Evolutionary conservation across 2,888 invertebrate genomes (phyloP).

Genomic region (Apamea anceps): DNA sequence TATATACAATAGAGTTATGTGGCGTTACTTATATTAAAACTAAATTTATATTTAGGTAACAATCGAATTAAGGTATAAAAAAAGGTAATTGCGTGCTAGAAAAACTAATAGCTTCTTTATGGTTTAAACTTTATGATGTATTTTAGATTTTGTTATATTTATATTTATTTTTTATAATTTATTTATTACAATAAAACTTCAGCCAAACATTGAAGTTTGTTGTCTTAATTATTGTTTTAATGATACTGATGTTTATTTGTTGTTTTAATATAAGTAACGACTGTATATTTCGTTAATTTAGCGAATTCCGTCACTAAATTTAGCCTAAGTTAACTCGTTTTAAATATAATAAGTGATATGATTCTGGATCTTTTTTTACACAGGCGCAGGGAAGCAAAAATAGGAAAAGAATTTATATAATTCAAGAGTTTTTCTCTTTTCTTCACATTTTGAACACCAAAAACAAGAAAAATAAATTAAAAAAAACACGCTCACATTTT

Average conservation of each 20-base stretch:
- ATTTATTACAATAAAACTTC: slow-evolving; percentile 17
- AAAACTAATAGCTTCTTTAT: slow-evolving; percentile 44
- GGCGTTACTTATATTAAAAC: slow-evolving; percentile 67
- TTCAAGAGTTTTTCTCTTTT: slow-evolving; percentile 23
- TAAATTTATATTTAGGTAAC: slow-evolving; percentile 21
- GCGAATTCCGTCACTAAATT: slow-evolving; percentile 79
- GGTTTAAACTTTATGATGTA: slow-evolving; percentile 25
- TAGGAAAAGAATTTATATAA: slow-evolving; percentile 67
- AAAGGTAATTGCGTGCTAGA: neutral
- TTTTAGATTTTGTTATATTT: neutral
- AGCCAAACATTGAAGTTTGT: slow-evolving; percentile 56
- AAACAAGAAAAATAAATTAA: neutral
- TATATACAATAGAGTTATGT: slow-evolving; percentile 68
- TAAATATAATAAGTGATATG: slow-evolving; percentile 85
- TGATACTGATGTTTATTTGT: slow-evolving; percentile 4
- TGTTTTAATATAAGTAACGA: slow-evolving; percentile 71
- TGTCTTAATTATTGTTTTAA: slow-evolving; percentile 39
- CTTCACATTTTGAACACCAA: slow-evolving; percentile 35
- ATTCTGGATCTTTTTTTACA: slow-evolving; percentile 84
- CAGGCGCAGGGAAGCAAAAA: slow-evolving; percentile 74
- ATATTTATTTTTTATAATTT: neutral
- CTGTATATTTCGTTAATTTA: slow-evolving; percentile 75
- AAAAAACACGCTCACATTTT: neutral
- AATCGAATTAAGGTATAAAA: neutral
- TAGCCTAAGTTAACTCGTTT: slow-evolving; percentile 79